phyloP scores from a whole-genome alignment of 2,888 invertebrate genomes.

The Clivina fossor region DNA sequence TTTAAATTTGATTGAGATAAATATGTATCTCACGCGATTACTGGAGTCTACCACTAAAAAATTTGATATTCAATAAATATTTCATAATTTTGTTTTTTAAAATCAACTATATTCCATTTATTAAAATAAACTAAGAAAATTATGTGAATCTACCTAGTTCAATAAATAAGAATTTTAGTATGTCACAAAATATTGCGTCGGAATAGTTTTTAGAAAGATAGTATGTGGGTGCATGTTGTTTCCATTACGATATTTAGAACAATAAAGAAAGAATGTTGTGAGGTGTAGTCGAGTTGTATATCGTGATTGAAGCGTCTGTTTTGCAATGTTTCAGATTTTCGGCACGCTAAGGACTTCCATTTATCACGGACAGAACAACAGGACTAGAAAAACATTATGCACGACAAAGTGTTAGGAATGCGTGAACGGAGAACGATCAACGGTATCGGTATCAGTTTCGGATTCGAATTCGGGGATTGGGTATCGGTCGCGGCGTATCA shows the following conservation, averaged over 20 bases:
- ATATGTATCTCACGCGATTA: too few relatives aligned
- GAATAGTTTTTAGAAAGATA: not conserved
- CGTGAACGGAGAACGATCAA: not conserved
- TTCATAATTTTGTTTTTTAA: too few relatives aligned
- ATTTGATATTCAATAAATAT: too few relatives aligned
- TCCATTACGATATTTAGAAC: too few relatives aligned
- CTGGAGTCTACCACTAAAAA: too few relatives aligned
- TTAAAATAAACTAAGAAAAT: not conserved
- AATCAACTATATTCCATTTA: too few relatives aligned
- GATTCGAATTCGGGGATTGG: too few relatives aligned
- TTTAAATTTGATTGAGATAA: too few relatives aligned
- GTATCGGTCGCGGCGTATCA: too few relatives aligned
- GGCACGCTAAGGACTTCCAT: slow-evolving; percentile 25
- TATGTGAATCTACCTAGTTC: not conserved
- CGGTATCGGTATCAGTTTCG: too few relatives aligned
- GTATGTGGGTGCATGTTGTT: not conserved
- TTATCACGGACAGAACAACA: slow-evolving; percentile 27
- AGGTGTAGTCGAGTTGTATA: not conserved
- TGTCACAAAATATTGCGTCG: not conserved
- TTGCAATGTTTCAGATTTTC: slow-evolving; percentile 24
- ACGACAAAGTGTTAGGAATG: slow-evolving; percentile 13
- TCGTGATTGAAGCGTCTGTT: slow-evolving; percentile 29
- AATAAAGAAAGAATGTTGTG: too few relatives aligned
- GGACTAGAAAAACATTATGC: slow-evolving; percentile 2
- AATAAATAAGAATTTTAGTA: not conserved